Evolutionary conservation across 2,113 vertebrate genomes (phyloP).

Genomic region (Equus quagga): DNA sequence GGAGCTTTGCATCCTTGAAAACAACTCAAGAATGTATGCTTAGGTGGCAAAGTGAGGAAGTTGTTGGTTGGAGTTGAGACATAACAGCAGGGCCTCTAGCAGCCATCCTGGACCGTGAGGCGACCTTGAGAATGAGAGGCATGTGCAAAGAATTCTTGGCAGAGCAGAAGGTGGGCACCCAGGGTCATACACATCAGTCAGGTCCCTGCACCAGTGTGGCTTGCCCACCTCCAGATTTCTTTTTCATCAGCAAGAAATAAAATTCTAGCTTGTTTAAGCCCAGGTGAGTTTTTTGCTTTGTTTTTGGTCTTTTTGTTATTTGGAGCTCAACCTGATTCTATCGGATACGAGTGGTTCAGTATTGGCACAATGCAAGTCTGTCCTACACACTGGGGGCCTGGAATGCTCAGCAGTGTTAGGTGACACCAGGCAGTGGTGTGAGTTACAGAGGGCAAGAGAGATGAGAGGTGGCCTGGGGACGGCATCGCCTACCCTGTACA

Average conservation of each 20-base stretch:
- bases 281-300: background rate
- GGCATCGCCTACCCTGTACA: background rate
- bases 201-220: background rate
- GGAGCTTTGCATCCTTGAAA: background rate
- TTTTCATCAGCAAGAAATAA: background rate
- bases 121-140: background rate
- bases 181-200: background rate
- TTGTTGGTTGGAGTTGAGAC: background rate
- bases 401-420: background rate
- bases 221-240: background rate
- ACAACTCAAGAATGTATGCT: background rate
- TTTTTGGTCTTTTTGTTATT: background rate
- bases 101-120: background rate
- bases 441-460: constrained; percentile 51
- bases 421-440: constrained; percentile 58
- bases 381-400: background rate
- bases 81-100: background rate
- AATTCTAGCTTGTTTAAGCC: background rate
- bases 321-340: background rate
- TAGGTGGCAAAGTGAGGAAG: background rate
- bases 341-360: background rate
- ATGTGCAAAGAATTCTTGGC: background rate
- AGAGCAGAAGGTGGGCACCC: background rate
- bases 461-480: constrained; percentile 67
- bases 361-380: background rate